Base-by-base conservation (phyloP, 2,113 vertebrate species). In the Anhinga rufa region DNA sequence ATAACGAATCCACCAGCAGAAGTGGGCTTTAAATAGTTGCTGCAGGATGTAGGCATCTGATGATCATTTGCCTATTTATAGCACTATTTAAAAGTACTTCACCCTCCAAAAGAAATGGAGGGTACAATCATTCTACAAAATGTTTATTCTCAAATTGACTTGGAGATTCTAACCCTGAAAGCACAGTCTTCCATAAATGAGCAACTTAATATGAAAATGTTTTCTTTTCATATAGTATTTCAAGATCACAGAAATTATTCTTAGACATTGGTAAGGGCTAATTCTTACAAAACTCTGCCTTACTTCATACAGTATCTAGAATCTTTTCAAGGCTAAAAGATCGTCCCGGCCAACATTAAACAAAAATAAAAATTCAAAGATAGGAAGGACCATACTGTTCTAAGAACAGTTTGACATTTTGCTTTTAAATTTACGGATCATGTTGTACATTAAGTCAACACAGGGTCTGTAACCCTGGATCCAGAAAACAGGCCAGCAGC, bases 61-160 rank as follows among this genome's bases (percentile, higher is more conserved):
- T 85, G 64, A 83, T 95, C 79, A 38, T 40, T 46, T 88, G 57
- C 40, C 62, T 96, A 72, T 87, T 93, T 92, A 91, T 69, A 84
- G 40, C 49, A 48, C 32, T 74, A 54, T 82, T 79, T 88, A 64
- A 44, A 72, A 24, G 1, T 42, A 31, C 21, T 93, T 92, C 44
- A 86, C 29, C 5, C 65, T 74, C 36, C 62, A 71, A 86, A 97
- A 78, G 17, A 94, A 93, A 81, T n/a, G 6, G 42, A 86, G 18
- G 42, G 31, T 51, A 72, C 54, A 62, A 55, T 10, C 88, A 60
- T 38, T 78, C 72, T 90, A 58, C 44, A 75, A 76, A 86, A 86
- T 44, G 25, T 86, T 92, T 62, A 83, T 55, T 96, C 69, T 84
- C 51, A 82, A 54, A 75, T 14, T 54, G n/a, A 70, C n/a, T 81